A percentile compares a stretch with the other conserved stretches of the same genome.
Evolutionary conservation across 1,140 invertebrate genomes (phyloP).

Genomic region (Rhizoglyphus robini): DNA sequence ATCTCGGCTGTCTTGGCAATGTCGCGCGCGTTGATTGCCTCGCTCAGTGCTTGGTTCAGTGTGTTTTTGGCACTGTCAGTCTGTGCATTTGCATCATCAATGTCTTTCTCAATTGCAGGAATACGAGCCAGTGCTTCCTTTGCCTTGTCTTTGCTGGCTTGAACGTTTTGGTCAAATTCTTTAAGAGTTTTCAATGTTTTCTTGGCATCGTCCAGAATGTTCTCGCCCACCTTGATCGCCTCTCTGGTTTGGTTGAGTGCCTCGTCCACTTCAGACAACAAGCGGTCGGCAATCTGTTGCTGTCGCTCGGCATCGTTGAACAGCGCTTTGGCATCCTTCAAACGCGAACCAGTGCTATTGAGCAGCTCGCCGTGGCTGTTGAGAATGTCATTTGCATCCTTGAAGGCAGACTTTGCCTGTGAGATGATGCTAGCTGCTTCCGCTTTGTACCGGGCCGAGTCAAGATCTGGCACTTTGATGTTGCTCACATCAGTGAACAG

Average conservation of each 20-base stretch:
- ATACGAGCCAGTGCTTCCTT: constrained; percentile 50
- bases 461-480: constrained; percentile 54
- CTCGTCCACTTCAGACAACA: constrained; percentile 51
- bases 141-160: constrained; percentile 56
- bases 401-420: constrained; percentile 9
- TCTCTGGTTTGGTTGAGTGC: constrained; percentile 58
- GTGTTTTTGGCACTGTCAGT: constrained; percentile 42
- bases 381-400: constrained; percentile 44
- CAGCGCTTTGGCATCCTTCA: constrained; percentile 32
- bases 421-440: constrained; percentile 18
- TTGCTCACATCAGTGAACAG: constrained; percentile 59
- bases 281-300: constrained; percentile 47
- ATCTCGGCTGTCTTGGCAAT: constrained; percentile 61
- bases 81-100: constrained; percentile 47
- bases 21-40: constrained; percentile 57
- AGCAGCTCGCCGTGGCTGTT: constrained; percentile 39
- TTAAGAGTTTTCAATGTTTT: constrained; percentile 66
- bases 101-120: constrained; percentile 44
- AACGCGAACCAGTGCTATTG: constrained; percentile 31
- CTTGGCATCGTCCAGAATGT: constrained; percentile 69
- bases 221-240: constrained; percentile 65
- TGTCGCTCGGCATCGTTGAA: constrained; percentile 41
- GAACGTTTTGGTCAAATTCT: constrained; percentile 75
- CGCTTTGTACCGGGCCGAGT: constrained; percentile 39
- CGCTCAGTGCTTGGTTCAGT: constrained; percentile 53